phyloP scores from a whole-genome alignment of 1,140 invertebrate genomes.

The Paralvinella palmiformis region DNA sequence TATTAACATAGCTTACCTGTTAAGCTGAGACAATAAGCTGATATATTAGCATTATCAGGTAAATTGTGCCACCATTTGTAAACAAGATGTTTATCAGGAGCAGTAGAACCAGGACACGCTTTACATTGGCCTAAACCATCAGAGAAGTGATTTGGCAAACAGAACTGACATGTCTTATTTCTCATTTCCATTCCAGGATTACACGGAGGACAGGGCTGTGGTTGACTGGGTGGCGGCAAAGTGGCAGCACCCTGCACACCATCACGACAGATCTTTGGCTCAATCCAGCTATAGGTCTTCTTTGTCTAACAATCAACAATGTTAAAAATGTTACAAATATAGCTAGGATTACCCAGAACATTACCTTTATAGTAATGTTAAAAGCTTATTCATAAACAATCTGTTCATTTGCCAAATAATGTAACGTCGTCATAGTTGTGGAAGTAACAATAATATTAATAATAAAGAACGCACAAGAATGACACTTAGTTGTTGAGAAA shows the following conservation, averaged over 20 bases:
- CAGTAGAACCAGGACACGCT: conserved; percentile 54
- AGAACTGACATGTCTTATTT: conserved; percentile 46
- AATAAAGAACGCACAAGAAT: too few species aligned
- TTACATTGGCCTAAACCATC: conserved; percentile 49
- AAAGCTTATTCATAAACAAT: too few species aligned
- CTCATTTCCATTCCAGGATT: conserved; percentile 56
- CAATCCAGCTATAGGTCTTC: conserved; percentile 54
- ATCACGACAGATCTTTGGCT: conserved; percentile 55
- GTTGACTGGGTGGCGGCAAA: conserved; percentile 44
- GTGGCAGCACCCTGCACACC: conserved; percentile 41
- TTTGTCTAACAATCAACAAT: conserved; percentile 43
- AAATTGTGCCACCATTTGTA: conserved; percentile 55
- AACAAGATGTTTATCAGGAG: conserved; percentile 54
- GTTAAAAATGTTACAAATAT: too few species aligned
- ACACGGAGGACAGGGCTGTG: conserved; percentile 54
- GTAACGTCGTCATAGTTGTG: too few species aligned
- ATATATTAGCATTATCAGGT: conserved; percentile 51
- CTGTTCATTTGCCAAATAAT: too few species aligned
- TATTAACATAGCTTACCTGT: conserved; percentile 14
- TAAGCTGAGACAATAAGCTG: conserved; percentile 49
- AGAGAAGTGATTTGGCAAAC: conserved; percentile 45
- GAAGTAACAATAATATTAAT: too few species aligned
- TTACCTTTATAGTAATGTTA: too few species aligned
- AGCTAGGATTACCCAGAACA: too few species aligned
- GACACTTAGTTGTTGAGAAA: too few species aligned